phyloP scores from a whole-genome alignment of 2,797 vertebrate genomes.

The Saguinus oedipus region DNA sequence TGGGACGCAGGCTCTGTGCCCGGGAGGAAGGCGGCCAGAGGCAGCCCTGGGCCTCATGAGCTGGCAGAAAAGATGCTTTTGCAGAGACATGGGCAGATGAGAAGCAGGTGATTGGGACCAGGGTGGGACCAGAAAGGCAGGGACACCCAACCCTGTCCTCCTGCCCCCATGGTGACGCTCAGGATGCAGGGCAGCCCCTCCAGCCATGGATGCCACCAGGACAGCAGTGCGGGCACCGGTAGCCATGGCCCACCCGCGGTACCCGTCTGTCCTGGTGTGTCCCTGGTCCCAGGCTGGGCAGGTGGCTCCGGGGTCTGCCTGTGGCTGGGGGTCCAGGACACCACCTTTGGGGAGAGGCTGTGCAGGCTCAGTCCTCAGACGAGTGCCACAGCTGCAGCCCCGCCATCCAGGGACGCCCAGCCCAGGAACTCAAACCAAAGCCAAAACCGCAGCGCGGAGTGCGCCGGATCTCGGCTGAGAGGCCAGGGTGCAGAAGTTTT shows the following conservation, averaged over 20 bases:
- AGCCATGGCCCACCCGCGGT: neutral
- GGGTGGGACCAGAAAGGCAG: neutral
- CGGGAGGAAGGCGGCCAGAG: neutral
- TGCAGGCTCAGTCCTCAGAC: too few species aligned
- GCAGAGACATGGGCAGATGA: neutral
- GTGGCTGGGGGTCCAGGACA: too few species aligned
- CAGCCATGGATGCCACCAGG: neutral
- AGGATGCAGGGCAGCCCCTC: neutral
- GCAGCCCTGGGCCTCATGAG: neutral
- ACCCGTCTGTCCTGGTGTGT: neutral
- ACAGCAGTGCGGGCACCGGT: neutral
- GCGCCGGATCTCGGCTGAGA: fast-evolving
- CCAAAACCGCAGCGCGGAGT: neutral
- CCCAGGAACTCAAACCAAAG: neutral
- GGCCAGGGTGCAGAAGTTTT: neutral
- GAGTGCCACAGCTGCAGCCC: too few species aligned
- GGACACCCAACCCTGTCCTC: neutral
- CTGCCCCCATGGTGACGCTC: fast-evolving
- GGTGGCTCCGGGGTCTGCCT: neutral
- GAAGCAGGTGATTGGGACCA: neutral
- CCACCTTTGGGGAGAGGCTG: too few species aligned
- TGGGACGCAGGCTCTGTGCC: neutral
- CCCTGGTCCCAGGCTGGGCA: neutral
- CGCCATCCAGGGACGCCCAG: too few species aligned
- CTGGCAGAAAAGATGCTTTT: neutral